Percentiles rank a stretch among this genome's conserved stretches.
Conservation (phyloP, 2,113 vertebrate species). For the Bothrops jararaca region DNA sequence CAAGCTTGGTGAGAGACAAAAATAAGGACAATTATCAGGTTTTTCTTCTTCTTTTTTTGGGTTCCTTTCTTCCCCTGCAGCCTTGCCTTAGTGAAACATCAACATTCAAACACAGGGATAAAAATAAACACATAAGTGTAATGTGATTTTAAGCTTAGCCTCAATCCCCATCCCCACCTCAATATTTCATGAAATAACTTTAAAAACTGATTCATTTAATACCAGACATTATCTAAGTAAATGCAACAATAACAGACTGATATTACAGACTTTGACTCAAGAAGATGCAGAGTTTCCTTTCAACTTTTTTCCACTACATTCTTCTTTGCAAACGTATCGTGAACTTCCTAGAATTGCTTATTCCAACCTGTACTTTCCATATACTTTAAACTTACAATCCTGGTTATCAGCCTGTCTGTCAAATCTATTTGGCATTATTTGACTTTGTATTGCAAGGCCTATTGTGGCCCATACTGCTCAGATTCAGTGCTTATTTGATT, state of each 20-base stretch:
- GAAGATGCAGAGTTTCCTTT: neutral
- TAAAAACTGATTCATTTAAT: neutral
- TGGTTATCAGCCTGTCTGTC: neutral
- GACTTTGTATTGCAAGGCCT: neutral
- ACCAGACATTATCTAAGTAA: neutral
- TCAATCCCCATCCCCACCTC: neutral
- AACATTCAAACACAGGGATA: neutral
- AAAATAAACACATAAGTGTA: neutral
- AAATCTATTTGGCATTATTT: neutral
- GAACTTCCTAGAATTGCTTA: neutral
- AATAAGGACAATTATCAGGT: neutral
- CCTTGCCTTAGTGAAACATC: neutral
- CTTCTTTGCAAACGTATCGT: neutral
- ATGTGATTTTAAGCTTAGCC: neutral
- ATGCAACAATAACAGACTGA: neutral
- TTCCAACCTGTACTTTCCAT: neutral
- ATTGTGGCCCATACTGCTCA: neutral
- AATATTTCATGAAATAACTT: neutral
- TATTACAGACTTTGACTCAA: neutral
- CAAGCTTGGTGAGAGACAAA: slow-evolving; percentile 19
- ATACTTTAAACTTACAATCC: neutral
- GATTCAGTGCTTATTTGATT: neutral
- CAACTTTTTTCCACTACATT: neutral
- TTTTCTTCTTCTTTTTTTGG: neutral
- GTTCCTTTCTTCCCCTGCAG: neutral